phyloP scores from a whole-genome alignment of 2,797 vertebrate genomes.

The Allenopithecus nigroviridis region DNA sequence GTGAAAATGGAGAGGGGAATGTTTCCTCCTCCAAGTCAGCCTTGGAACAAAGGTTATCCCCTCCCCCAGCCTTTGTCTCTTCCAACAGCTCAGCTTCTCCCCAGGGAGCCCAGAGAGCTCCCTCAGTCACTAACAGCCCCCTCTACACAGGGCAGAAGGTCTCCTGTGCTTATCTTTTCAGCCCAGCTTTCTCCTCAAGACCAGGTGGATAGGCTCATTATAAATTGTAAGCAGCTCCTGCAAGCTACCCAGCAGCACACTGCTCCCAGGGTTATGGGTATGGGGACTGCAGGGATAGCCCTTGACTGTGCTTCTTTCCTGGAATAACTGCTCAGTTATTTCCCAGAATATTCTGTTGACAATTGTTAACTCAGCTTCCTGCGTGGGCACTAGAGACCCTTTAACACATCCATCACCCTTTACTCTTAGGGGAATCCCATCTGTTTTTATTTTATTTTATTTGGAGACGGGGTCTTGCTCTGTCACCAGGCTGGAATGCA shows the following conservation, averaged over 20 bases:
- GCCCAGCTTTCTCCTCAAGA: slow-evolving; percentile 55
- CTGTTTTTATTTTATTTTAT: background rate
- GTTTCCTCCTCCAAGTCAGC: slow-evolving; percentile 14
- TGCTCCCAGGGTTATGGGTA: background rate
- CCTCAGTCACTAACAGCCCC: background rate
- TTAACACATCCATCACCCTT: background rate
- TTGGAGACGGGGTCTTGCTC: too few species aligned
- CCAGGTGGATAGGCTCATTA: slow-evolving; percentile 27
- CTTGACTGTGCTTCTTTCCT: background rate
- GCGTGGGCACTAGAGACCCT: background rate
- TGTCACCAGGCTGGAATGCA: too few species aligned
- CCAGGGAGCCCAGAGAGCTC: slow-evolving; percentile 48
- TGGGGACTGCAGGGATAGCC: background rate
- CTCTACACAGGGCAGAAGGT: background rate
- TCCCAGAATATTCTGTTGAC: slow-evolving; percentile 25
- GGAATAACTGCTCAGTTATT: slow-evolving; percentile 22
- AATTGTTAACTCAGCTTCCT: slow-evolving; percentile 28
- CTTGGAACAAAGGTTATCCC: slow-evolving; percentile 58
- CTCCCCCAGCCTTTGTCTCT: slow-evolving; percentile 65
- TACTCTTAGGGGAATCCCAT: background rate
- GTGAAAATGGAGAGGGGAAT: background rate
- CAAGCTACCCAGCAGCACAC: background rate
- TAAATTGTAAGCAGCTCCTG: slow-evolving; percentile 5
- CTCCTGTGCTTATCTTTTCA: slow-evolving; percentile 36
- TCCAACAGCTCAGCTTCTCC: slow-evolving; percentile 39